Evolutionary conservation across 2,797 vertebrate species (phyloP).

Genomic region (Micrastur ruficollis): DNA sequence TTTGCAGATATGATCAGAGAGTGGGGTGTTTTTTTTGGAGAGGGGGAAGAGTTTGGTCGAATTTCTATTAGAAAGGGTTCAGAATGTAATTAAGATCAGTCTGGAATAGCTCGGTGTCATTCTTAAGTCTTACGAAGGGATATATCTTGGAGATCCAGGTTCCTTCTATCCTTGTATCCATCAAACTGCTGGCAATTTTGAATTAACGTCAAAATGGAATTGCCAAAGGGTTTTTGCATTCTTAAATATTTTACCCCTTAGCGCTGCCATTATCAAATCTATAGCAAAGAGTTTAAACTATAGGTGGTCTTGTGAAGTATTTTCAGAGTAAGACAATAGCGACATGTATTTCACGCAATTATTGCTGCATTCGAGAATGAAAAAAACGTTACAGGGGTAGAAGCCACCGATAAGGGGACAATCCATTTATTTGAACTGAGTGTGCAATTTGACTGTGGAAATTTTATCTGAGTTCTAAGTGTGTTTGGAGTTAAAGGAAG

Average conservation of each 20-base stretch:
- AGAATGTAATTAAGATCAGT: neutral
- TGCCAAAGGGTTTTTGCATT: neutral
- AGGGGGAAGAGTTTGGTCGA: neutral
- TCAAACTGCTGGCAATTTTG: neutral
- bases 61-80: neutral
- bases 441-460: neutral
- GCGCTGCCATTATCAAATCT: neutral
- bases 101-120: neutral
- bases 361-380: neutral
- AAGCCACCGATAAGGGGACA: neutral
- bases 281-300: neutral
- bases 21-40: too few species aligned
- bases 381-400: neutral
- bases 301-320: neutral
- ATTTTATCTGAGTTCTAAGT: neutral
- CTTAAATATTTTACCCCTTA: neutral
- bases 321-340: neutral
- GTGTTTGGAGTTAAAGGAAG: neutral
- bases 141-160: neutral
- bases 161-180: neutral
- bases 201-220: neutral
- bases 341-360: neutral
- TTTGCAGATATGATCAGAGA: neutral
- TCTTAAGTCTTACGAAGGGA: neutral
- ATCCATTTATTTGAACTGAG: neutral